phyloP scores from a whole-genome alignment of 2,888 invertebrate genomes.

The Salticus scenicus region DNA sequence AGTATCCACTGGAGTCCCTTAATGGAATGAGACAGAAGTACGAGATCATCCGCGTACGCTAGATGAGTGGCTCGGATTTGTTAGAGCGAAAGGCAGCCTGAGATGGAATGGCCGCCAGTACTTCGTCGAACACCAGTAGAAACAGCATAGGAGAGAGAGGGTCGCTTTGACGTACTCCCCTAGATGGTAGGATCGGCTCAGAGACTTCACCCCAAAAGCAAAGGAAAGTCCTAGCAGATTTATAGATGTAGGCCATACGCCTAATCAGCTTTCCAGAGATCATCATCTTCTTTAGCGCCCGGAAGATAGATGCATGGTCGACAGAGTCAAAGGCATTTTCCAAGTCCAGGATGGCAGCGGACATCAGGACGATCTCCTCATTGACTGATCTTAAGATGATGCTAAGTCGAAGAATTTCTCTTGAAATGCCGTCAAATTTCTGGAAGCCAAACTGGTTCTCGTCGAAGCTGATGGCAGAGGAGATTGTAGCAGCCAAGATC shows the following conservation, averaged over 20 bases:
- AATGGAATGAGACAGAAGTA: neutral
- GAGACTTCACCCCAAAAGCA: neutral
- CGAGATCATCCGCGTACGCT: neutral
- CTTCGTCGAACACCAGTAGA: neutral
- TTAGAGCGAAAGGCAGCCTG: neutral
- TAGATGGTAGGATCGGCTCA: neutral
- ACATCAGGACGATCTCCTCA: neutral
- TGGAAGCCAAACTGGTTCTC: neutral
- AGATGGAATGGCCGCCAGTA: neutral
- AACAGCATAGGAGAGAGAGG: constrained; percentile 12
- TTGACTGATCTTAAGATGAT: neutral
- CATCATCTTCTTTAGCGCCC: neutral
- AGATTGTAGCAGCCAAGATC: neutral
- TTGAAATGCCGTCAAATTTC: neutral
- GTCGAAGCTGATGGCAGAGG: neutral
- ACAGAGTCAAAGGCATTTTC: constrained; percentile 16
- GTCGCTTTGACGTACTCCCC: constrained; percentile 23
- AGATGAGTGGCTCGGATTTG: neutral
- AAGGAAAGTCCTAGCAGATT: neutral
- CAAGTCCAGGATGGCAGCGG: neutral
- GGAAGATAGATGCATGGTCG: neutral
- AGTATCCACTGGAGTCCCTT: neutral
- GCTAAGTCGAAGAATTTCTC: neutral
- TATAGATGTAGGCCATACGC: neutral
- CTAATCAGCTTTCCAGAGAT: neutral